These are phyloP conservation scores for Heteromyza rotundicornis DNA, from an alignment of 2,888 invertebrate species.

Conservation along the genomic window DNA sequence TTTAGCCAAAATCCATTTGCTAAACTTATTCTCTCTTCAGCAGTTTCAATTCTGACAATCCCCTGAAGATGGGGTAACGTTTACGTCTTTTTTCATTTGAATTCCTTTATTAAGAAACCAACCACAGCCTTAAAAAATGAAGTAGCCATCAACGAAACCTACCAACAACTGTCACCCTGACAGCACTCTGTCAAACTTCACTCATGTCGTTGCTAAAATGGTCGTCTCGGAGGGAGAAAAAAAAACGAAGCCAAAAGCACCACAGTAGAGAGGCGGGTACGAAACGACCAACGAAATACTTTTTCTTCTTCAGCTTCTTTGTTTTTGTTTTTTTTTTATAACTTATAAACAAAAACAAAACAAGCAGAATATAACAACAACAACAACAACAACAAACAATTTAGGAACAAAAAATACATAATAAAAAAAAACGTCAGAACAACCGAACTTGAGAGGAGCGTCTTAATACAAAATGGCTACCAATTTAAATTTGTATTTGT, in stretches of 20 bases:
- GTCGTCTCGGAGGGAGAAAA: conserved; percentile 28
- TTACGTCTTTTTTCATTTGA: background rate
- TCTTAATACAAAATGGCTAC: conserved; percentile 31
- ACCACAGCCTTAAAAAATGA: too few relatives aligned
- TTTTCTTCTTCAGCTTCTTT: background rate
- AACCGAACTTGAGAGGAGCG: background rate
- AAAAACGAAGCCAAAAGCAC: conserved; percentile 1
- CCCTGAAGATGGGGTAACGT: too few relatives aligned
- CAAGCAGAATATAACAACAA: background rate
- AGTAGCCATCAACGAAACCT: conserved; percentile 22
- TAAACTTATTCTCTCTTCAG: too few relatives aligned
- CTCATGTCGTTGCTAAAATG: conserved; percentile 43
- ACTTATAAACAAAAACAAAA: background rate
- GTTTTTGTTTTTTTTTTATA: background rate
- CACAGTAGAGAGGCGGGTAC: conserved; percentile 4
- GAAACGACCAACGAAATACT: background rate
- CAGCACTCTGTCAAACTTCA: conserved; percentile 22
- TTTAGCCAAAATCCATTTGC: too few relatives aligned
- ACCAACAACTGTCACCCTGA: conserved; percentile 24
- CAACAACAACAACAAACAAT: conserved; percentile 1
- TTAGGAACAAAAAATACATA: background rate
- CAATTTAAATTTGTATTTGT: conserved; percentile 28
- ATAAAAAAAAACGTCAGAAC: background rate
- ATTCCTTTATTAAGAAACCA: background rate
- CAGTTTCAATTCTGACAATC: too few relatives aligned